Conservation (phyloP, 2,797 vertebrate species). For the Xerus rutilus region DNA sequence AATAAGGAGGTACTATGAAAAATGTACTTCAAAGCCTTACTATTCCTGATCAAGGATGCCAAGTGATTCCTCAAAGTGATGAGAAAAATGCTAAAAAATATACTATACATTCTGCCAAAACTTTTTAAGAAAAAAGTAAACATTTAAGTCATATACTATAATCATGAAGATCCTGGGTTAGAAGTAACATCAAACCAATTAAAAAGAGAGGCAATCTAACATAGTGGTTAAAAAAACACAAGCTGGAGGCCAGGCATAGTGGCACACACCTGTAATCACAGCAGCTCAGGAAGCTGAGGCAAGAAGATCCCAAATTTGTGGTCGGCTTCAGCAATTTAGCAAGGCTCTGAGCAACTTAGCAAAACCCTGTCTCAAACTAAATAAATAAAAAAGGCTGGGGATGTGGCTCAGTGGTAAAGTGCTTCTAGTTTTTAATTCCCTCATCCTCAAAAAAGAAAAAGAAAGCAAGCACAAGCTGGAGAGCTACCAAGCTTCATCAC, state of each 20-base stretch:
- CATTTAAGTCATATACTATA: background rate
- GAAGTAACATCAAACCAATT: background rate
- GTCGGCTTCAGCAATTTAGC: too few relatives aligned
- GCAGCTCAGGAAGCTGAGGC: too few relatives aligned
- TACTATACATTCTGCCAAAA: background rate
- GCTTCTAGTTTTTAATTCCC: too few relatives aligned
- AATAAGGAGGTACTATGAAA: background rate
- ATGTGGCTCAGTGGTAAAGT: too few relatives aligned
- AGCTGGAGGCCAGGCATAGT: background rate
- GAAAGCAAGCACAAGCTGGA: background rate
- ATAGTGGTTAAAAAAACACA: background rate
- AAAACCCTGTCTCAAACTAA: too few relatives aligned
- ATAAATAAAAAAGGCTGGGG: too few relatives aligned
- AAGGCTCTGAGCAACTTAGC: too few relatives aligned
- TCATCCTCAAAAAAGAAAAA: background rate
- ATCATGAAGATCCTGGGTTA: background rate
- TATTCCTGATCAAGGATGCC: constrained; percentile 2
- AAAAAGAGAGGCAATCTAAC: background rate
- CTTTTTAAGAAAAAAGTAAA: background rate
- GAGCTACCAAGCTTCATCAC: background rate
- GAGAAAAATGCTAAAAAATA: constrained; percentile 46
- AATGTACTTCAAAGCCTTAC: background rate
- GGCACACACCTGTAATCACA: too few relatives aligned
- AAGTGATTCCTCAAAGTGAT: background rate
- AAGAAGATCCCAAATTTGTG: too few relatives aligned